Conservation (phyloP, 2,113 vertebrate species). For the Pionites leucogaster region DNA sequence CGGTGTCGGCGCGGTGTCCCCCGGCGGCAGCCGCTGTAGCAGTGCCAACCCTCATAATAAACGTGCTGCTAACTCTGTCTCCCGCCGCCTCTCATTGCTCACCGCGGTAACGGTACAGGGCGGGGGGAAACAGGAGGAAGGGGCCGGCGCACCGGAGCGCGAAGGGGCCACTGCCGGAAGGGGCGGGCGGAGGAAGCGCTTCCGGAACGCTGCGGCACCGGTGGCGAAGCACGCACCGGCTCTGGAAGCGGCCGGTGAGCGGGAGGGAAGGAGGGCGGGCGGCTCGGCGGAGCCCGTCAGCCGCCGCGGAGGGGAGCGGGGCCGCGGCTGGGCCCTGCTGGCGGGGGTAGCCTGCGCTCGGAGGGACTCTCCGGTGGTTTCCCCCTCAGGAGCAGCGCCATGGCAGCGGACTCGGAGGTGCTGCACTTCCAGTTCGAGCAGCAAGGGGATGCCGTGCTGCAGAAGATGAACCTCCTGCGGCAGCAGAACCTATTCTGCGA, state of each 20-base stretch:
- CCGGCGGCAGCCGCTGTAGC: conserved; percentile 42
- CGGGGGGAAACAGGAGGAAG: neutral
- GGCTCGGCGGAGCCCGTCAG: neutral
- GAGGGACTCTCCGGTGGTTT: neutral
- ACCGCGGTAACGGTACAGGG: neutral
- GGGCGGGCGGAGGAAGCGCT: neutral
- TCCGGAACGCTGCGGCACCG: neutral
- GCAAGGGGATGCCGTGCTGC: conserved; percentile 80
- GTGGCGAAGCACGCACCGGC: neutral
- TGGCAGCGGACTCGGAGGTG: conserved; percentile 81
- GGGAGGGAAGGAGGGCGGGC: neutral
- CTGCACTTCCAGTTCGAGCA: conserved; percentile 84
- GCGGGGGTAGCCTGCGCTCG: neutral
- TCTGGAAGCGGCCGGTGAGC: neutral
- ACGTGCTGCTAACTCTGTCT: conserved; percentile 52
- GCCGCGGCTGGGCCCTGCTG: neutral
- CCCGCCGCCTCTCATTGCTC: conserved; percentile 29
- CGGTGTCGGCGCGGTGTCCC: neutral
- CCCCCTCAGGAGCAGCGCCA: conserved; percentile 38
- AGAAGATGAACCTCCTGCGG: conserved; percentile 84
- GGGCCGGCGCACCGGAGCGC: neutral
- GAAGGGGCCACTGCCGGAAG: neutral
- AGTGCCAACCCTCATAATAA: conserved; percentile 56
- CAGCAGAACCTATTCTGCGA: conserved; percentile 86
- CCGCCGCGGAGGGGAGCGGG: neutral